A percentile compares a stretch with the other conserved stretches of the same genome.
Conservation (phyloP, 37 sponge, comb jelly and placozoan species). For the Spongilla lacustris region DNA sequence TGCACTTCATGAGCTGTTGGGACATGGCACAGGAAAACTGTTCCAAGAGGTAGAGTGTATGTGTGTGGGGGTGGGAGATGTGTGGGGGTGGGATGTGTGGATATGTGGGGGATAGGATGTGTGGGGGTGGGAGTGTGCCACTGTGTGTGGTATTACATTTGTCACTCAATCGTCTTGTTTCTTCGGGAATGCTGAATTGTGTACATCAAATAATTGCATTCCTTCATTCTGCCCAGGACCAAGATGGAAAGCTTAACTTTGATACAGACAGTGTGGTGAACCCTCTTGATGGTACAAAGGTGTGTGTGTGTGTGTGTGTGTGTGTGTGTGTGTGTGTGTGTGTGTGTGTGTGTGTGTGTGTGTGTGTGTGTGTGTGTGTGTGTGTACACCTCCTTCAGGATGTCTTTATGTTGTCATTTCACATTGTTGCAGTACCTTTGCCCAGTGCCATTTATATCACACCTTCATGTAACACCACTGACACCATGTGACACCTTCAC, state of each 20-base stretch:
- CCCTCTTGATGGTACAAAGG: slow-evolving; percentile 82
- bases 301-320: slow-evolving; percentile 11
- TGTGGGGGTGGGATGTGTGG: not conserved
- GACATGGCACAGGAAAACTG: slow-evolving; percentile 90
- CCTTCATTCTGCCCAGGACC: slow-evolving; percentile 40
- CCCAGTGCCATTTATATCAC: too few relatives aligned
- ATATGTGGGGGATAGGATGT: not conserved
- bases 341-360: not conserved
- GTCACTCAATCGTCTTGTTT: not conserved
- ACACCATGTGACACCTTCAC: too few relatives aligned
- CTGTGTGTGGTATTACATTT: too few relatives aligned
- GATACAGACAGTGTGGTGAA: slow-evolving; percentile 66
- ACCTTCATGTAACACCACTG: too few relatives aligned
- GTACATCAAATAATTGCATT: not conserved
- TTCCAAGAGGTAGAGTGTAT: slow-evolving; percentile 53
- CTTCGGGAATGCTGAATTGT: not conserved
- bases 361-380: not conserved
- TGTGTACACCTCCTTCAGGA: too few relatives aligned
- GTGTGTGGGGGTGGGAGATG: not conserved
- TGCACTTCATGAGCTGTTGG: slow-evolving; percentile 89
- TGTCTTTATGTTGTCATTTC: too few relatives aligned
- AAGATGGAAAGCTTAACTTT: slow-evolving; percentile 80
- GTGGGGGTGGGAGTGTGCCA: not conserved
- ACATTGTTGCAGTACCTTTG: too few relatives aligned
- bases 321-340: slow-evolving; percentile 12